Conservation (phyloP, 2,797 vertebrate genomes). For the Zalophus californianus region DNA sequence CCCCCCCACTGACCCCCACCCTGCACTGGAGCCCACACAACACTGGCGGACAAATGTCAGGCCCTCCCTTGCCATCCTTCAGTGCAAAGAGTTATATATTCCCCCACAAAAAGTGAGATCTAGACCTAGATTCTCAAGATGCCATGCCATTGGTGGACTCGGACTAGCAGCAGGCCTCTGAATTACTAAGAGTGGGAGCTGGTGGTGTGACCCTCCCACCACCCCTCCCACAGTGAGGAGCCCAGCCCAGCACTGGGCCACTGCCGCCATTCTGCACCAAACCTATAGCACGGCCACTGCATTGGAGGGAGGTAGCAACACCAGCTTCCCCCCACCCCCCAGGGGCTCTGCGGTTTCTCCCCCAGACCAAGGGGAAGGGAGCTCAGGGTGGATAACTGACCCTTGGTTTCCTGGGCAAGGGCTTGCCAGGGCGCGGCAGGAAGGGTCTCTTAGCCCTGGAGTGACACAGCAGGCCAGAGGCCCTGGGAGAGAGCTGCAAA, state of each 20-base stretch:
- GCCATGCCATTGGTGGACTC: background rate
- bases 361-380: constrained; percentile 29
- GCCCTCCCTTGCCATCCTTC: background rate
- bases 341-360: constrained; percentile 22
- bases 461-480: constrained; percentile 70
- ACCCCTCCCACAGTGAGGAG: constrained; percentile 29
- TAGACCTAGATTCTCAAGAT: constrained; percentile 48
- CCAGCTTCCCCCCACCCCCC: background rate
- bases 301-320: background rate
- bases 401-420: constrained; percentile 75
- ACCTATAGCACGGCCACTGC: background rate
- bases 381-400: background rate
- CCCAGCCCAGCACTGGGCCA: background rate
- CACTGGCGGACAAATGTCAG: background rate
- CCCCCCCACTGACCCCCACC: background rate
- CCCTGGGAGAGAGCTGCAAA: background rate
- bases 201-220: constrained; percentile 3
- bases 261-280: constrained; percentile 43
- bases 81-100: background rate
- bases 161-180: background rate
- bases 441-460: constrained; percentile 58
- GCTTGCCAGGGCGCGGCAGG: constrained; percentile 43
- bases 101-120: background rate
- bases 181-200: background rate
- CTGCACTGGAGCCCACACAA: background rate